Evolutionary conservation across 1,140 invertebrate genomes (phyloP).

Genomic region (Tetramorium alpestre): DNA sequence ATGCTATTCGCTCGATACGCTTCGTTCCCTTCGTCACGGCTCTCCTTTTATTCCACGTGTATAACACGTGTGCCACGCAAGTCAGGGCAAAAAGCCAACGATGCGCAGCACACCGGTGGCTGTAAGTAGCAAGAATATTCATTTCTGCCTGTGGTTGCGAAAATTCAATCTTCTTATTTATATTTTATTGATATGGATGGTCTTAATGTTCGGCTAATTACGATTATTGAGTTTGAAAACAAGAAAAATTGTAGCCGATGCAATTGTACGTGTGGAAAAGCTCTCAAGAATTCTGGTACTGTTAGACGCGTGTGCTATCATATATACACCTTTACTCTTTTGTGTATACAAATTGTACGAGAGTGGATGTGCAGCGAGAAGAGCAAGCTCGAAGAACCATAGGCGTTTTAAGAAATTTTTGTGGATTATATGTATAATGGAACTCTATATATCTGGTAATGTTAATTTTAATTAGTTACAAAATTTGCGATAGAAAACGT

Average conservation of each 20-base stretch:
- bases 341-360: background rate
- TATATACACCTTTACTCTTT: background rate
- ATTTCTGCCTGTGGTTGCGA: background rate
- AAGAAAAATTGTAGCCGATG: background rate
- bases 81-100: background rate
- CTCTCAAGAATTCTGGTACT: background rate
- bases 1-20: background rate
- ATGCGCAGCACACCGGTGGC: background rate
- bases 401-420: background rate
- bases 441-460: background rate
- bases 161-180: conserved; percentile 7
- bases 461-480: conserved; percentile 7
- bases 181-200: background rate
- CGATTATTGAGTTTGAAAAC: background rate
- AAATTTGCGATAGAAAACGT: background rate
- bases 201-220: background rate
- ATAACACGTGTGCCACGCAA: conserved; percentile 21
- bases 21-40: background rate
- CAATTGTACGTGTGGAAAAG: background rate
- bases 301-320: background rate
- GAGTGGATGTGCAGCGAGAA: background rate
- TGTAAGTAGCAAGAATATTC: background rate
- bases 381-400: too few species aligned
- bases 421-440: background rate
- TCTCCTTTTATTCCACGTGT: background rate